Percentiles rank a stretch among this genome's conserved stretches.
Evolutionary conservation across 92 coral and sea anemone species (phyloP).

Genomic region (Palythoa grandis): DNA sequence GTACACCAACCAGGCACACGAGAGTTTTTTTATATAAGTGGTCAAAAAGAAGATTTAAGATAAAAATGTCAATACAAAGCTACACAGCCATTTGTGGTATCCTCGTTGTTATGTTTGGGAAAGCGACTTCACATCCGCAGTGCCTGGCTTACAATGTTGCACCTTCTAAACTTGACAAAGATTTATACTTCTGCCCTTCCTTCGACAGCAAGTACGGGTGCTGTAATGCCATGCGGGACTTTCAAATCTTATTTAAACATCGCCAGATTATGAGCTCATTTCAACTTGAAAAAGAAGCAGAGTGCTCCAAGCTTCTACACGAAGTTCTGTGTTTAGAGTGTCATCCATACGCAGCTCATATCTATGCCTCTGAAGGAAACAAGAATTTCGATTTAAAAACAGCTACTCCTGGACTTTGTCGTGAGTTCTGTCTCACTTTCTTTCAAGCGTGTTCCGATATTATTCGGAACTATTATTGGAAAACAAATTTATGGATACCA

Average conservation of each 20-base stretch:
- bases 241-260: conserved; percentile 42
- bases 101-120: background rate
- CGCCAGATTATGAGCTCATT: conserved; percentile 44
- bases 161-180: conserved; percentile 68
- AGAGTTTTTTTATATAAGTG: background rate
- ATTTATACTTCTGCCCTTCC: conserved; percentile 71
- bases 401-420: conserved; percentile 87
- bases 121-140: conserved; percentile 72
- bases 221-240: conserved; percentile 67
- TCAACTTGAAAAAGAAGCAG: conserved; percentile 42
- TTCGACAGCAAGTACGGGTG: conserved; percentile 77
- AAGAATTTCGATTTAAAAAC: conserved; percentile 57
- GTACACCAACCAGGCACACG: no score
- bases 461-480: conserved; percentile 44
- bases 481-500: conserved; percentile 57
- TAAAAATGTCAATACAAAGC: background rate
- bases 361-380: conserved; percentile 87
- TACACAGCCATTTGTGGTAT: background rate
- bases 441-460: conserved; percentile 64
- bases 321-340: conserved; percentile 82
- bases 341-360: conserved; percentile 93
- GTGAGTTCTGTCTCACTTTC: conserved; percentile 57
- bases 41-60: background rate
- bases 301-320: conserved; percentile 64
- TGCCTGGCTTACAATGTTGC: conserved; percentile 80